Evolutionary conservation across 2,113 vertebrate species (phyloP).

Genomic region (Vulpes vulpes): DNA sequence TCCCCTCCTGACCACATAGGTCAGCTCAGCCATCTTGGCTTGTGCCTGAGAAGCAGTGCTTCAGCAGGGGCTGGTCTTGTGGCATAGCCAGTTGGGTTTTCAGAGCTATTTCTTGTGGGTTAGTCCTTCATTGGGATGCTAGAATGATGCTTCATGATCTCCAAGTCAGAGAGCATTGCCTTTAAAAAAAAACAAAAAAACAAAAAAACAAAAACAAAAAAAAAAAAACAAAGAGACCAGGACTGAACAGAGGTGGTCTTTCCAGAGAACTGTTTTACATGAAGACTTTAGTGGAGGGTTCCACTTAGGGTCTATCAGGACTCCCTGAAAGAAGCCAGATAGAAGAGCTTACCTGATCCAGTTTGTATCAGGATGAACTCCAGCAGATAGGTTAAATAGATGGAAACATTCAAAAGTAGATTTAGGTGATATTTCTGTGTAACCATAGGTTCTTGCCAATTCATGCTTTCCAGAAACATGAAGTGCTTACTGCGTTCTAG

Average conservation of each 20-base stretch:
- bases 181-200: too few species aligned
- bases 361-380: not conserved
- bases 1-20: not conserved
- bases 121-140: not conserved
- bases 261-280: constrained; percentile 8
- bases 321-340: not conserved
- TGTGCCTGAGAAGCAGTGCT: not conserved
- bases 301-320: not conserved
- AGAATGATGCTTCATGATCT: constrained; percentile 4
- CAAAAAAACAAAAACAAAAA: too few species aligned
- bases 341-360: constrained; percentile 14
- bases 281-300: not conserved
- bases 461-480: not conserved
- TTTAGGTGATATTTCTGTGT: constrained; percentile 21
- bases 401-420: not conserved
- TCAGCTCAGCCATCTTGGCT: not conserved
- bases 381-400: not conserved
- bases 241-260: constrained; percentile 14
- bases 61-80: not conserved
- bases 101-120: constrained; percentile 17
- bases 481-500: not conserved
- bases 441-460: not conserved
- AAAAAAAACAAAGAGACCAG: not conserved
- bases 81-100: not conserved
- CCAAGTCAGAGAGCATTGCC: not conserved